These are phyloP conservation scores for Manis crassicaudata DNA, from an alignment of 2,797 vertebrate species.

Conservation along the genomic window DNA sequence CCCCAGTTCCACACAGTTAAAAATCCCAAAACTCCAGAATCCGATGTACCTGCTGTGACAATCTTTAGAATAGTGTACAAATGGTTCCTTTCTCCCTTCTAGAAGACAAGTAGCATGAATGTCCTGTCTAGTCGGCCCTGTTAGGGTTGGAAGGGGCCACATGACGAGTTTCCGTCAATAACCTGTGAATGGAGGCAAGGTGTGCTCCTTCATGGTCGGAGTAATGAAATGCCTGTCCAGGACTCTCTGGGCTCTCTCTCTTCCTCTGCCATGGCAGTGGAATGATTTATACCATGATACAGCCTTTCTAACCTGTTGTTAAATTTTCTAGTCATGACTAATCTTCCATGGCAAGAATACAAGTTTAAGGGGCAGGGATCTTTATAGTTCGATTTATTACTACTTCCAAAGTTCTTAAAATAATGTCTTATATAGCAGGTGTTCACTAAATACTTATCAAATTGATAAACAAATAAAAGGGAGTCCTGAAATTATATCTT, in stretches of 20 bases:
- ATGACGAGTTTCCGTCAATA: not conserved
- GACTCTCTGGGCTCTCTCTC: not conserved
- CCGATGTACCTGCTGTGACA: not conserved
- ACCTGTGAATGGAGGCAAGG: not conserved
- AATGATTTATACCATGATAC: not conserved
- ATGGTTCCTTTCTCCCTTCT: not conserved
- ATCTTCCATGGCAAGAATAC: not conserved
- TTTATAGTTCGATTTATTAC: not conserved
- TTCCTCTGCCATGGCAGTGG: not conserved
- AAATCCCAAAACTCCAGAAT: not conserved
- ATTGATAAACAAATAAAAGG: not conserved
- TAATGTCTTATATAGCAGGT: not conserved
- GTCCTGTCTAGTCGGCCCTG: not conserved
- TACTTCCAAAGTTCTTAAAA: not conserved
- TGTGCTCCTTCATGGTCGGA: not conserved
- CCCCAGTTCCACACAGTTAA: not conserved
- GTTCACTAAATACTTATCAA: not conserved
- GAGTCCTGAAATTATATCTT: not conserved
- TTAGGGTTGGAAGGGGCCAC: not conserved
- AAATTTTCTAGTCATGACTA: not conserved
- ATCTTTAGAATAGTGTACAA: not conserved
- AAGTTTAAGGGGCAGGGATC: not conserved
- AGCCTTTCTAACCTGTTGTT: not conserved
- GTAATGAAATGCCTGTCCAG: not conserved
- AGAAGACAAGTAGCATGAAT: not conserved